phyloP scores from a whole-genome alignment of 2,888 invertebrate species.

The Ectemnius continuus region DNA sequence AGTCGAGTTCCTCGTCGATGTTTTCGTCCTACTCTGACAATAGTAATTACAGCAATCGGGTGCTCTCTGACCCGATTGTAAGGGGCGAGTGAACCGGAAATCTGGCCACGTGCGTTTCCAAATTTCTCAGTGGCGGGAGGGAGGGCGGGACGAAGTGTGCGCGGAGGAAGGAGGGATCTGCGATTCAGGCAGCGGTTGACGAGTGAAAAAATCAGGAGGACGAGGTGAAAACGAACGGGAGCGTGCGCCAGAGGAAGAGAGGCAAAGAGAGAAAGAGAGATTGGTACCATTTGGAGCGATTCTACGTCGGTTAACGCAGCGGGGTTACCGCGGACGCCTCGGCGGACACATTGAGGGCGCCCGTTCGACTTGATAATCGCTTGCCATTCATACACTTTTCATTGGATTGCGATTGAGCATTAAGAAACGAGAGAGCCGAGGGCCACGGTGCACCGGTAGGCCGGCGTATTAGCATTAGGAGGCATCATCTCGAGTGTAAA shows the following conservation, averaged over 20 bases:
- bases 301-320: constrained; percentile 75
- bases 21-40: constrained; percentile 18
- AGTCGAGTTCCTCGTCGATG: too few relatives aligned
- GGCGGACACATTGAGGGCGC: constrained; percentile 78
- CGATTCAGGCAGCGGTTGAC: too few relatives aligned
- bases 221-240: constrained; percentile 28
- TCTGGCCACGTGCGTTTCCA: constrained; percentile 51
- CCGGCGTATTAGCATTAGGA: constrained; percentile 77
- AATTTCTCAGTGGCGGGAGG: constrained; percentile 33
- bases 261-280: constrained; percentile 48
- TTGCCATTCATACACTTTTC: constrained; percentile 77
- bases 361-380: constrained; percentile 78
- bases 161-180: constrained; percentile 13
- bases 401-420: constrained; percentile 79
- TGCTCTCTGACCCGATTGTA: constrained; percentile 48
- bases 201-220: constrained; percentile 25
- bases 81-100: constrained; percentile 49
- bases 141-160: not conserved
- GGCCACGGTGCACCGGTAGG: constrained; percentile 66
- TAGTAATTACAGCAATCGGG: constrained; percentile 42
- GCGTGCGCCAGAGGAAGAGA: constrained; percentile 6
- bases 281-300: constrained; percentile 73
- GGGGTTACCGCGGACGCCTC: constrained; percentile 77
- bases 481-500: constrained; percentile 79
- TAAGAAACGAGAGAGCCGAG: constrained; percentile 68